These are phyloP conservation scores for Pachydiplax longipennis DNA, from an alignment of 2,888 invertebrate genomes.

Conservation along the genomic window DNA sequence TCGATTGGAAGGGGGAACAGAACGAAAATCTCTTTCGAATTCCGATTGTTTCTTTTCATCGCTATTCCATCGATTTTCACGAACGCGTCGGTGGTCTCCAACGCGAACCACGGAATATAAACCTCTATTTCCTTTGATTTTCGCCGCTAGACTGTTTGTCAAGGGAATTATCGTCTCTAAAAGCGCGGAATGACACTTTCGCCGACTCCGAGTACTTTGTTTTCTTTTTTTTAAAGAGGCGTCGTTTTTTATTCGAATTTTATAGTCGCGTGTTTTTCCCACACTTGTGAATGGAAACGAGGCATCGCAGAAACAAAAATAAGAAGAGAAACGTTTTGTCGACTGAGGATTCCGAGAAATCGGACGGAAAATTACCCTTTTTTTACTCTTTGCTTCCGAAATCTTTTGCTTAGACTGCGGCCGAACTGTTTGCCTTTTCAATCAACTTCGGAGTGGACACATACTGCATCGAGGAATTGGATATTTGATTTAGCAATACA, in stretches of 20 bases:
- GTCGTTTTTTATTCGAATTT: neutral
- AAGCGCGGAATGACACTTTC: constrained; percentile 6
- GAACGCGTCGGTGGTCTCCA: neutral
- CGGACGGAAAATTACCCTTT: neutral
- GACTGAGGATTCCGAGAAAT: neutral
- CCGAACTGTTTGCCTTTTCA: neutral
- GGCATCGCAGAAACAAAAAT: neutral
- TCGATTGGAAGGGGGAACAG: too few relatives aligned
- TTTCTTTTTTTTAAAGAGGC: neutral
- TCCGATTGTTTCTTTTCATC: neutral
- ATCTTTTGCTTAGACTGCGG: neutral
- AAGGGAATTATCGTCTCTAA: constrained; percentile 24
- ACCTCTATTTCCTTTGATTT: neutral
- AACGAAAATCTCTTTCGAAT: too few relatives aligned
- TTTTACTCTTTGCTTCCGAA: neutral
- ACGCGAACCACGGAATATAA: neutral
- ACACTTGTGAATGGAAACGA: neutral
- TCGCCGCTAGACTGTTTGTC: neutral
- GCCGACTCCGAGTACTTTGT: neutral
- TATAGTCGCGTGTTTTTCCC: neutral
- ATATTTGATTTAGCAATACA: neutral
- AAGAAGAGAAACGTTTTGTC: neutral
- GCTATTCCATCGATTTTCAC: neutral
- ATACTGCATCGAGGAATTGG: neutral
- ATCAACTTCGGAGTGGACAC: neutral